Conservation (phyloP, 1,140 invertebrate species). For the Drosophila mayri region DNA sequence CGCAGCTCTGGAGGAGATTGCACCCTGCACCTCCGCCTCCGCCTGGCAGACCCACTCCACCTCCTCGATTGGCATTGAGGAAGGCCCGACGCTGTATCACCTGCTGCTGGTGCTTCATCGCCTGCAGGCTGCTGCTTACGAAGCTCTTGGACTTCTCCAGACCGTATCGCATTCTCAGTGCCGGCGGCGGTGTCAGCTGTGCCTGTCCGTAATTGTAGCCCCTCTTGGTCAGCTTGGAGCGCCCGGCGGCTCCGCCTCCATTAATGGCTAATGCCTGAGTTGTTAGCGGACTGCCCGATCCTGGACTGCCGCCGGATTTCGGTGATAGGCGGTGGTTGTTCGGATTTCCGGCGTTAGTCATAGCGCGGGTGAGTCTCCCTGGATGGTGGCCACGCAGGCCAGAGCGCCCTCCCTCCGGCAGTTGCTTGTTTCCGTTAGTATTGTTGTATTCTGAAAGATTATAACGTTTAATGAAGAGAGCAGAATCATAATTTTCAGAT, state of each 20-base stretch:
- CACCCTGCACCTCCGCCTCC: constrained; percentile 8
- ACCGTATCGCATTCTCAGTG: constrained; percentile 61
- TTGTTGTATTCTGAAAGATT: constrained; percentile 22
- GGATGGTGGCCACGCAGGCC: constrained; percentile 46
- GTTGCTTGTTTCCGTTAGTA: constrained; percentile 5
- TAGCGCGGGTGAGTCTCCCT: constrained; percentile 56
- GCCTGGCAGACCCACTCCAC: neutral
- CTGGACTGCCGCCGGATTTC: constrained; percentile 61
- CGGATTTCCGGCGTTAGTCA: constrained; percentile 54
- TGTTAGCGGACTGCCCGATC: constrained; percentile 61
- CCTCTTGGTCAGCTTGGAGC: constrained; percentile 62
- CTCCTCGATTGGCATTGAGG: constrained; percentile 50
- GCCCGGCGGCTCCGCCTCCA: constrained; percentile 43
- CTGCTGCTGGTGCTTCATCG: constrained; percentile 75
- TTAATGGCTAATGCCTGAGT: constrained; percentile 66
- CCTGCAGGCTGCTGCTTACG: constrained; percentile 70
- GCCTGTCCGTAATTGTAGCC: constrained; percentile 86
- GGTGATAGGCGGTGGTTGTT: constrained; percentile 49
- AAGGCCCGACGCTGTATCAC: constrained; percentile 57
- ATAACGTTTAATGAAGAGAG: neutral
- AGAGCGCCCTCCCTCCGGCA: constrained; percentile 37
- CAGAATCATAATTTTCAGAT: neutral
- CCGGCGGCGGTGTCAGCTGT: constrained; percentile 50
- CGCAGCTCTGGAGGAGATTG: constrained; percentile 64
- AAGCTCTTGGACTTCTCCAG: constrained; percentile 83